These are phyloP conservation scores for Halisarca cf. caerulea DNA, from an alignment of 37 sponge, comb jelly and placozoan species.

Conservation along the genomic window DNA sequence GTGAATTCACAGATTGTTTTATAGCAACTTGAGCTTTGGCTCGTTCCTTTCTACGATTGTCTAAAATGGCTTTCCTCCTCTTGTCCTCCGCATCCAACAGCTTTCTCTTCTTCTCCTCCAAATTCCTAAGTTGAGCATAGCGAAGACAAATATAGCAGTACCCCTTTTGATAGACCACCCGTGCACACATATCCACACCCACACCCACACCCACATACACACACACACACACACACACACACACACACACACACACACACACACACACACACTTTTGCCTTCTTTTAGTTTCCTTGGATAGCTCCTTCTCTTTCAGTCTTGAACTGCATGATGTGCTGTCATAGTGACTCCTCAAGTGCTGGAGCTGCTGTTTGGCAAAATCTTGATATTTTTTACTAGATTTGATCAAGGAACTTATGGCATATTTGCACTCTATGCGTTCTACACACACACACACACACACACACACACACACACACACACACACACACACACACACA, in stretches of 20 bases:
- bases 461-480: too few relatives aligned
- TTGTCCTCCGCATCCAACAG: conserved; percentile 66
- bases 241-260: too few relatives aligned
- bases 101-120: conserved; percentile 59
- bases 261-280: conserved; percentile 49
- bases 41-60: conserved; percentile 52
- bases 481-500: too few relatives aligned
- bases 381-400: conserved; percentile 40
- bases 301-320: conserved; percentile 36
- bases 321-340: neutral
- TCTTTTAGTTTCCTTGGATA: conserved; percentile 66
- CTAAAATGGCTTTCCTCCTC: conserved; percentile 61
- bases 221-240: too few relatives aligned
- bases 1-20: conserved; percentile 21
- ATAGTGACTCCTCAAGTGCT: neutral
- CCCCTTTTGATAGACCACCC: too few relatives aligned
- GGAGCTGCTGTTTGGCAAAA: conserved; percentile 36
- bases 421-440: too few relatives aligned
- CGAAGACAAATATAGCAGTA: too few relatives aligned
- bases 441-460: too few relatives aligned
- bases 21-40: conserved; percentile 57
- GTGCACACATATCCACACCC: too few relatives aligned
- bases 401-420: neutral
- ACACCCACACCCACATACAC: too few relatives aligned
- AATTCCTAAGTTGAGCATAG: conserved; percentile 37